Evolutionary conservation across 2,888 invertebrate species (phyloP).

Genomic region (Baccha elongata): DNA sequence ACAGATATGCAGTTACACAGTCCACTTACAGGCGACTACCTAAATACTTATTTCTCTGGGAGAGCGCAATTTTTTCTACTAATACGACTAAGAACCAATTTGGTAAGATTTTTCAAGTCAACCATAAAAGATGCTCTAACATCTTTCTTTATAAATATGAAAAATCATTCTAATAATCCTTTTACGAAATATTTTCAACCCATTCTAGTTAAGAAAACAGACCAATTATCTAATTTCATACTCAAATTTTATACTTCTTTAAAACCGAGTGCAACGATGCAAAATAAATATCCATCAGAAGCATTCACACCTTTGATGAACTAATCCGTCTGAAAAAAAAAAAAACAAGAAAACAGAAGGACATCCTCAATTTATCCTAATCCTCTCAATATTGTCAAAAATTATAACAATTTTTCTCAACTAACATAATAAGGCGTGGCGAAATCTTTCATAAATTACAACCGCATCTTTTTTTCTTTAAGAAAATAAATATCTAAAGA

Average conservation of each 20-base stretch:
- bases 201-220: background rate
- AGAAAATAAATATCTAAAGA: background rate
- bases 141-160: no score
- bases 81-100: no score
- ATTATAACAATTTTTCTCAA: conserved; percentile 25
- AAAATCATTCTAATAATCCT: no score
- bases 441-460: conserved; percentile 26
- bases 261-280: background rate
- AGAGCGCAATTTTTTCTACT: no score
- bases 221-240: background rate
- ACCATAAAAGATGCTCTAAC: no score
- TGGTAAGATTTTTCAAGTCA: no score
- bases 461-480: background rate
- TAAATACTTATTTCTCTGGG: no score
- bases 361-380: background rate
- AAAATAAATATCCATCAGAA: background rate
- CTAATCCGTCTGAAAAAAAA: conserved; percentile 12
- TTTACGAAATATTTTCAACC: no score
- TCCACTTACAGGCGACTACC: no score
- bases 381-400: background rate
- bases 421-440: conserved; percentile 56
- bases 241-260: background rate
- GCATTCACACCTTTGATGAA: conserved; percentile 15
- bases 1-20: no score
- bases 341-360: background rate